Evolutionary conservation across 2,888 invertebrate species (phyloP).

Genomic region (Protonemura montana): DNA sequence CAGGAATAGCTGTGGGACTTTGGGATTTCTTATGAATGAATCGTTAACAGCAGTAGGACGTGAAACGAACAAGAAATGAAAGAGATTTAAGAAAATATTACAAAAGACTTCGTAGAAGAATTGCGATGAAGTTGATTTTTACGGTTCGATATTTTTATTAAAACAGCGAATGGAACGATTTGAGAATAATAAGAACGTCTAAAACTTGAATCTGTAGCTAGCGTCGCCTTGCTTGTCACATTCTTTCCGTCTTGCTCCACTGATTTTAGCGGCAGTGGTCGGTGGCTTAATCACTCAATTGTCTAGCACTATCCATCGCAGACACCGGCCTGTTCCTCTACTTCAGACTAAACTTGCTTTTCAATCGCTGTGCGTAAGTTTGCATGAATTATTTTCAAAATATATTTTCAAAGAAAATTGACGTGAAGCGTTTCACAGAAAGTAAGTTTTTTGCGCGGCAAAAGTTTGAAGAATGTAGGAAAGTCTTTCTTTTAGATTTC

Average conservation of each 20-base stretch:
- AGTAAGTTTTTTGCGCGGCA: not conserved
- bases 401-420: not conserved
- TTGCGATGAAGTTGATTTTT: slow-evolving; percentile 27
- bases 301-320: not conserved
- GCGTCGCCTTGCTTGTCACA: not conserved
- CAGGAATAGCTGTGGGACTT: slow-evolving; percentile 33
- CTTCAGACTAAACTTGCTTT: not conserved
- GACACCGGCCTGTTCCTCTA: not conserved
- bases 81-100: slow-evolving; percentile 29
- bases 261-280: not conserved
- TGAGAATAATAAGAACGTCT: slow-evolving; percentile 17
- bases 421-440: not conserved
- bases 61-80: slow-evolving; percentile 29
- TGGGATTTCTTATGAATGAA: slow-evolving; percentile 28
- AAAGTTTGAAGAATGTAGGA: not conserved
- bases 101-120: not conserved
- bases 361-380: not conserved
- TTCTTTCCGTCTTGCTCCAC: not conserved
- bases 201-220: not conserved
- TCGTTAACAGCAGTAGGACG: slow-evolving; percentile 26
- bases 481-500: not conserved
- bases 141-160: slow-evolving; percentile 22
- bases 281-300: not conserved
- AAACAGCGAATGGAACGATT: slow-evolving; percentile 16
- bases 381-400: slow-evolving; percentile 22